Conservation (phyloP, 1,140 invertebrate species). For the Mercenaria mercenaria region DNA sequence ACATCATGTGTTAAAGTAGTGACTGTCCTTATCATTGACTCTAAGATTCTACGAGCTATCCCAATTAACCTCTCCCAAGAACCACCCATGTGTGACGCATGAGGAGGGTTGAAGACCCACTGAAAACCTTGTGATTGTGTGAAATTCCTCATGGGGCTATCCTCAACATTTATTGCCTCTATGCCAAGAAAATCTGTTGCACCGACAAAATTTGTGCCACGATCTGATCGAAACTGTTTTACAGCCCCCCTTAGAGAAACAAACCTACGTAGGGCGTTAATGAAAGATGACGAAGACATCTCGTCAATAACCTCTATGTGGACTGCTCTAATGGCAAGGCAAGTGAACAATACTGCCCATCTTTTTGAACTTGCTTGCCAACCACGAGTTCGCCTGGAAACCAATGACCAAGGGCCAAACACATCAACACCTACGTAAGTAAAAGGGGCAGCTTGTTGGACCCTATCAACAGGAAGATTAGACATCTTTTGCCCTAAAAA, state of each 20-base stretch:
- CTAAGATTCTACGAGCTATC: conserved; percentile 58
- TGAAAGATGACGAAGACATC: conserved; percentile 2
- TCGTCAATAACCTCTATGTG: conserved; percentile 41
- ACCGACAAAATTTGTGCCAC: conserved; percentile 75
- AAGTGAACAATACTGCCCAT: conserved; percentile 33
- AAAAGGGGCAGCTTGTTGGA: not conserved
- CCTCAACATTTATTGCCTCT: conserved; percentile 5
- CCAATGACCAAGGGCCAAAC: conserved; percentile 26
- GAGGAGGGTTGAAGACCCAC: conserved; percentile 66
- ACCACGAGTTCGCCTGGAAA: not conserved
- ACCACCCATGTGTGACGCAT: conserved; percentile 66
- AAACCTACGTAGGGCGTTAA: conserved; percentile 13
- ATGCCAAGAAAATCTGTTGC: conserved; percentile 14
- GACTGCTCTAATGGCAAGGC: conserved; percentile 19
- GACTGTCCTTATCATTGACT: conserved; percentile 28
- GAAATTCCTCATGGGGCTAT: not conserved
- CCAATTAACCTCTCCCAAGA: conserved; percentile 72
- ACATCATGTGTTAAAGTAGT: conserved; percentile 67
- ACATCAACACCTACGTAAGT: conserved; percentile 35
- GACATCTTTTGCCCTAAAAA: conserved; percentile 24
- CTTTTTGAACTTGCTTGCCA: not conserved
- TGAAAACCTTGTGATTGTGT: not conserved
- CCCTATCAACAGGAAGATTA: not conserved
- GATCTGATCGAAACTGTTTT: conserved; percentile 59
- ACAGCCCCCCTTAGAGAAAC: conserved; percentile 36